These are phyloP conservation scores for Drosophila helvetica DNA, from an alignment of 2,888 invertebrate genomes.

Conservation along the genomic window DNA sequence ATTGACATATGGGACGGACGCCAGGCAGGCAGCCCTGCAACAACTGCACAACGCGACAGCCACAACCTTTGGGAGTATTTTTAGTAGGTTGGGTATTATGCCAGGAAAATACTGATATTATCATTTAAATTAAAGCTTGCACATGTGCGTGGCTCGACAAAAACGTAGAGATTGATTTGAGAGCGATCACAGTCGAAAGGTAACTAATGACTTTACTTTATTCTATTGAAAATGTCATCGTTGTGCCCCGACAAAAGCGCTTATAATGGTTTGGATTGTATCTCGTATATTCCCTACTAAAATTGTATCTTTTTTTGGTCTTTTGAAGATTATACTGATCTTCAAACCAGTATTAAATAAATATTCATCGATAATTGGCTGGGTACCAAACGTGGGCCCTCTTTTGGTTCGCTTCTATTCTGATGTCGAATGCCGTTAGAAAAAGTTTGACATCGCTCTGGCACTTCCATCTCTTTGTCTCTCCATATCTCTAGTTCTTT, in stretches of 20 bases:
- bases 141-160: too few relatives aligned
- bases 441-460: not conserved
- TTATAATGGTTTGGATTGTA: too few relatives aligned
- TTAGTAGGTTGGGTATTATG: not conserved
- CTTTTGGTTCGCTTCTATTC: conserved; percentile 17
- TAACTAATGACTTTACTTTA: too few relatives aligned
- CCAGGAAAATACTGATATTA: not conserved
- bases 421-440: conserved; percentile 29
- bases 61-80: not conserved
- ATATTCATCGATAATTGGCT: not conserved
- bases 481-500: not conserved
- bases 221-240: too few relatives aligned
- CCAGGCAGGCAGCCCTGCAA: conserved; percentile 12
- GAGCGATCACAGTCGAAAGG: conserved; percentile 10
- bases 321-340: not conserved
- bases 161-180: not conserved
- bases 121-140: too few relatives aligned
- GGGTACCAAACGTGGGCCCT: not conserved
- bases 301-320: not conserved
- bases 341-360: not conserved
- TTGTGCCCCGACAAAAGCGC: too few relatives aligned
- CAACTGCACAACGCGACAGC: conserved; percentile 12
- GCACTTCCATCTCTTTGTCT: not conserved
- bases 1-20: conserved; percentile 32
- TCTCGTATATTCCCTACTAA: not conserved